Conservation (phyloP, 1,140 invertebrate species). For the Brachionus asplanchnoidis region DNA sequence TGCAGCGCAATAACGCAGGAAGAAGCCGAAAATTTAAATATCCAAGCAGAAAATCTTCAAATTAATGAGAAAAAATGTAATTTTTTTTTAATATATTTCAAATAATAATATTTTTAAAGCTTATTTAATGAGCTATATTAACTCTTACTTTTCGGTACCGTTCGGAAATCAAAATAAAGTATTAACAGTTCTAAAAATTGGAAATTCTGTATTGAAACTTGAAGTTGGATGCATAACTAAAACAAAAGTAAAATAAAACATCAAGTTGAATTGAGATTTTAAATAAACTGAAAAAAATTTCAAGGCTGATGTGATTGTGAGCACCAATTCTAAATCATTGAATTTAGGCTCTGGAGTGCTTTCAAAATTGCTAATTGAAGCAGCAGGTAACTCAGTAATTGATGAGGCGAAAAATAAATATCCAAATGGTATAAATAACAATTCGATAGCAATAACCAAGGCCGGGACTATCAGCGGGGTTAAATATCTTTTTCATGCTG, state of each 20-base stretch:
- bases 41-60: background rate
- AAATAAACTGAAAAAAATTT: background rate
- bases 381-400: background rate
- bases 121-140: background rate
- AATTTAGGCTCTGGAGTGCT: background rate
- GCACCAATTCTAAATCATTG: background rate
- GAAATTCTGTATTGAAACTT: background rate
- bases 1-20: background rate
- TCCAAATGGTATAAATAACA: background rate
- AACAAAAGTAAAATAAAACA: background rate
- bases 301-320: slow-evolving; percentile 19
- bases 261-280: background rate
- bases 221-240: background rate
- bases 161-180: background rate
- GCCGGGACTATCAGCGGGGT: background rate
- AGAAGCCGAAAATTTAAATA: background rate
- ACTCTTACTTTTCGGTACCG: background rate
- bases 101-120: background rate
- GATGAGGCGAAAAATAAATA: background rate
- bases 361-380: background rate
- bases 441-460: background rate
- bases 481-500: background rate
- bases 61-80: background rate
- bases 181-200: background rate
- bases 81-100: background rate